Evolutionary conservation across 2,797 vertebrate genomes (phyloP).

Genomic region (Channallabes apus): DNA sequence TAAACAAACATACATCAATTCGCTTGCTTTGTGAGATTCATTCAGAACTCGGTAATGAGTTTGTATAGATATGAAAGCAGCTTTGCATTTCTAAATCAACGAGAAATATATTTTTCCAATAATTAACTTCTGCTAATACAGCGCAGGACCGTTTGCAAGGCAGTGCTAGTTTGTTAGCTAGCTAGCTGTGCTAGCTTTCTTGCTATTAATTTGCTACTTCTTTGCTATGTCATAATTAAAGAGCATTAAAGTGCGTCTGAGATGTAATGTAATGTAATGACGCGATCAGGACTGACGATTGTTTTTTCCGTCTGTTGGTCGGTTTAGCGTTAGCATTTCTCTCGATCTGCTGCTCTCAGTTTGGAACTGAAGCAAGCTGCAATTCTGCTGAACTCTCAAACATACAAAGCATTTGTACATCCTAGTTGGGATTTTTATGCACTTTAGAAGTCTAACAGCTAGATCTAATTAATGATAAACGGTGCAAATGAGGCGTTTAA

Average conservation of each 20-base stretch:
- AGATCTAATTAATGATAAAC: constrained; percentile 38
- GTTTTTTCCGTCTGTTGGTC: neutral
- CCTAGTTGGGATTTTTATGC: neutral
- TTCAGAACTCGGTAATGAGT: too few relatives aligned
- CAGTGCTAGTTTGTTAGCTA: neutral
- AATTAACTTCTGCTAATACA: neutral
- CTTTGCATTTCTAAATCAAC: neutral
- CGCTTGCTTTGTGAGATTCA: too few relatives aligned
- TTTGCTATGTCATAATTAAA: neutral
- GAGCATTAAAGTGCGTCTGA: neutral
- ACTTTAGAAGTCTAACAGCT: constrained; percentile 21
- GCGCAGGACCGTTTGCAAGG: neutral
- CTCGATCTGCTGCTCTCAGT: neutral
- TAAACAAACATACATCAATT: too few relatives aligned
- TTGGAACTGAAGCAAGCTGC: neutral
- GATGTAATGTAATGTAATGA: too few relatives aligned
- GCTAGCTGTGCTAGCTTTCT: neutral
- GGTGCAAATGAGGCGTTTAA: constrained; percentile 29
- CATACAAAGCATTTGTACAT: neutral
- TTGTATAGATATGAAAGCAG: neutral
- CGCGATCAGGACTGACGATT: neutral
- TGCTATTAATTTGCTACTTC: too few relatives aligned
- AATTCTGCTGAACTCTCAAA: neutral
- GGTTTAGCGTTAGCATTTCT: neutral
- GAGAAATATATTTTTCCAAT: neutral